Evolutionary conservation across 2,888 invertebrate genomes (phyloP).

Genomic region (Cantharis flavilabris): DNA sequence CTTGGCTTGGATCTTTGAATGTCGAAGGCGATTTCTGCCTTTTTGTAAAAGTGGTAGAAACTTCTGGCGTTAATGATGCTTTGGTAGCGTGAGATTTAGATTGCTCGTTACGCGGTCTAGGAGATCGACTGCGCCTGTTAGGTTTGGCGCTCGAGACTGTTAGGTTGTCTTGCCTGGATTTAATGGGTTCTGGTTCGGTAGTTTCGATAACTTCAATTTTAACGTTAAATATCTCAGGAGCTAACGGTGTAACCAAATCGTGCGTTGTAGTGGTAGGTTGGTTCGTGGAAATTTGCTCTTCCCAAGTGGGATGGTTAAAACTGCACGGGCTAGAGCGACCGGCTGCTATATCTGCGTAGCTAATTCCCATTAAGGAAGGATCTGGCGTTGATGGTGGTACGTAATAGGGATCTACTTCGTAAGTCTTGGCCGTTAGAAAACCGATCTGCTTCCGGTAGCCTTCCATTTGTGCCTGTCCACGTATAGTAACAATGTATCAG

Average conservation of each 20-base stretch:
- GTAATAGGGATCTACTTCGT: constrained; percentile 77
- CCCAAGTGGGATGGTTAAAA: constrained; percentile 32
- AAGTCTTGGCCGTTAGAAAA: constrained; percentile 72
- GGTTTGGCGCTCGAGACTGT: constrained; percentile 41
- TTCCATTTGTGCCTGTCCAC: constrained; percentile 62
- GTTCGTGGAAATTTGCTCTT: constrained; percentile 30
- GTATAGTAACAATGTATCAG: constrained; percentile 43
- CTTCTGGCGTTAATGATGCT: constrained; percentile 9
- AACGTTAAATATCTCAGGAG: constrained; percentile 37
- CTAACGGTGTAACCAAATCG: constrained; percentile 31
- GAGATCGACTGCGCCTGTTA: constrained; percentile 60
- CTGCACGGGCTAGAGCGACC: constrained; percentile 57
- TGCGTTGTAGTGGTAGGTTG: constrained; percentile 8
- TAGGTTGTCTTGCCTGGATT: background rate
- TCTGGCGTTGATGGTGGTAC: constrained; percentile 59
- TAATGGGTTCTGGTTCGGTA: constrained; percentile 27
- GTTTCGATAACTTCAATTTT: constrained; percentile 26
- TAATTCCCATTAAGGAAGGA: constrained; percentile 57
- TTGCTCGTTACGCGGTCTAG: constrained; percentile 53
- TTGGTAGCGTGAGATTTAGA: constrained; percentile 31
- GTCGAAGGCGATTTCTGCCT: background rate
- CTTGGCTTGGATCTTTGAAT: background rate
- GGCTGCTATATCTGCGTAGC: constrained; percentile 75
- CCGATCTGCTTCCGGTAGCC: constrained; percentile 72
- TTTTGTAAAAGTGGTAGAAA: background rate